Evolutionary conservation across 2,888 invertebrate species (phyloP).

Genomic region (Epinotia nisella): DNA sequence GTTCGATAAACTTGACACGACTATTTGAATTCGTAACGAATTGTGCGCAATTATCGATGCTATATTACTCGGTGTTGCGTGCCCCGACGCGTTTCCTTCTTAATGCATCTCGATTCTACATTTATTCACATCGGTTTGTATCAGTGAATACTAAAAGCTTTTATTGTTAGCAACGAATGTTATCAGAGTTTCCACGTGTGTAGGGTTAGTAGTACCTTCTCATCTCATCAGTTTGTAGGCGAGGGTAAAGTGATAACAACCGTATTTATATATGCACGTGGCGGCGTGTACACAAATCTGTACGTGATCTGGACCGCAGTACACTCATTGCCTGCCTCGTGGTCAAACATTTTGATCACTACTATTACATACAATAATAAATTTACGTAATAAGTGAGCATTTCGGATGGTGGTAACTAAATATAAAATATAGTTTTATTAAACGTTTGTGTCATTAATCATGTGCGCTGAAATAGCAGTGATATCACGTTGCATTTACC

Average conservation of each 20-base stretch:
- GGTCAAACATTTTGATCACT: conserved; percentile 1
- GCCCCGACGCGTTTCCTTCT: conserved; percentile 21
- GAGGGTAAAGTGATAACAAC: conserved; percentile 48
- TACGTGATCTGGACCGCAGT: conserved; percentile 57
- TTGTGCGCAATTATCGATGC: conserved; percentile 39
- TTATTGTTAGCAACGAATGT: not conserved
- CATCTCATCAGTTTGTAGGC: conserved; percentile 5
- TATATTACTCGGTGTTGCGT: conserved; percentile 26
- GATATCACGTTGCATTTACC: conserved; percentile 51
- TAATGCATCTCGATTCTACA: conserved; percentile 28
- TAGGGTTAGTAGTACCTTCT: too few species aligned
- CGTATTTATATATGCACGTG: conserved; percentile 60
- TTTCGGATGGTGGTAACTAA: conserved; percentile 5
- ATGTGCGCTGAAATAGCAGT: conserved; percentile 55
- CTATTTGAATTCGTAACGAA: conserved; percentile 42
- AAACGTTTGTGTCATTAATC: conserved; percentile 34
- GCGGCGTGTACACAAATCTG: conserved; percentile 61
- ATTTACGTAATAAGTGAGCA: conserved; percentile 14
- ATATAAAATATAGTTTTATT: conserved; percentile 6
- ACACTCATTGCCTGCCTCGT: not conserved
- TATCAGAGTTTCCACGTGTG: not conserved
- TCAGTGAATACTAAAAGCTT: not conserved
- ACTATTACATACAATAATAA: not conserved
- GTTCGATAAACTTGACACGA: conserved; percentile 44
- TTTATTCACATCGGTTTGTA: not conserved